These are phyloP conservation scores for Uloborus diversus DNA, from an alignment of 1,140 invertebrate genomes.

Conservation along the genomic window DNA sequence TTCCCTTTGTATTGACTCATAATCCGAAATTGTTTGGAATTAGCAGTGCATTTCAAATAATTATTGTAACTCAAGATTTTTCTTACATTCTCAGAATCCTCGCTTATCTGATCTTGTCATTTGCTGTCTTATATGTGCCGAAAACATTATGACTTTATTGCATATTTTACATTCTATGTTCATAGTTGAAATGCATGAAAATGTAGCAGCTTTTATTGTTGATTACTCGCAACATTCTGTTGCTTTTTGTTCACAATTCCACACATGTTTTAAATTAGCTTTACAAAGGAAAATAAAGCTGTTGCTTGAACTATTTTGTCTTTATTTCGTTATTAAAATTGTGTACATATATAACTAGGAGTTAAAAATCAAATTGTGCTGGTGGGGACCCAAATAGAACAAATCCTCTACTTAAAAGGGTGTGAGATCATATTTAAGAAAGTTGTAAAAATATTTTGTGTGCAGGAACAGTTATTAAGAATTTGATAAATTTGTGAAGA, in stretches of 20 bases:
- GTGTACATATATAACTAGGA: neutral
- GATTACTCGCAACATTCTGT: constrained; percentile 40
- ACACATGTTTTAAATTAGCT: constrained; percentile 54
- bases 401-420: neutral
- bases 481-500: neutral
- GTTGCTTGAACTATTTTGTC: constrained; percentile 15
- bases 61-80: constrained; percentile 22
- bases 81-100: constrained; percentile 39
- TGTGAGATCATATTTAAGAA: neutral
- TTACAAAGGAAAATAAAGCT: constrained; percentile 56
- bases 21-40: constrained; percentile 43
- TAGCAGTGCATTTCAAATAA: constrained; percentile 45
- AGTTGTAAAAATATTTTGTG: neutral
- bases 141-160: constrained; percentile 49
- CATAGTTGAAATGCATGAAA: constrained; percentile 51
- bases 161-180: constrained; percentile 53
- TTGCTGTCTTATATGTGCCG: constrained; percentile 38
- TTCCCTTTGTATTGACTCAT: constrained; percentile 42
- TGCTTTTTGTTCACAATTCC: constrained; percentile 50
- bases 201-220: constrained; percentile 51
- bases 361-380: too few relatives aligned
- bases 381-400: too few relatives aligned
- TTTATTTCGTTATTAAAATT: neutral
- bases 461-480: neutral
- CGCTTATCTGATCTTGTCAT: constrained; percentile 44